A percentile compares a stretch with the other conserved stretches of the same genome.
These are phyloP conservation scores for Elgaria multicarinata DNA, from an alignment of 2,113 vertebrate genomes.

Conservation along the genomic window DNA sequence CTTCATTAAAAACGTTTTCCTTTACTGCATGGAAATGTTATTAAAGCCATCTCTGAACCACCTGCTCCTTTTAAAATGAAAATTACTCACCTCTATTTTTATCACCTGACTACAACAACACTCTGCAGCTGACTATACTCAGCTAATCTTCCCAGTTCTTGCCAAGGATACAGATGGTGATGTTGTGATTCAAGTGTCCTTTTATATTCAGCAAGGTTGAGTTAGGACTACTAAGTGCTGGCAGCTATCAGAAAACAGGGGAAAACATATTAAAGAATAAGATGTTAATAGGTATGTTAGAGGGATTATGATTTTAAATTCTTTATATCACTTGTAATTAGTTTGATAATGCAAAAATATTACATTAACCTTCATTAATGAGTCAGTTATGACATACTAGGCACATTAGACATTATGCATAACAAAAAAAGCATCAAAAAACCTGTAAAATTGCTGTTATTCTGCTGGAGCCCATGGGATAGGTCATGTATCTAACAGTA, in stretches of 20 bases:
- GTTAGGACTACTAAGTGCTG: background rate
- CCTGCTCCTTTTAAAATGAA: background rate
- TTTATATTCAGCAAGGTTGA: background rate
- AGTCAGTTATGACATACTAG: accelerated
- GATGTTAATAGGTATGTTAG: background rate
- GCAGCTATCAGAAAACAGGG: background rate
- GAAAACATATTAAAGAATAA: slow-evolving; percentile 9
- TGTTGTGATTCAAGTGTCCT: background rate
- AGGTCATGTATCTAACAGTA: too few relatives aligned
- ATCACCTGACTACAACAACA: accelerated
- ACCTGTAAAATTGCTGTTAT: background rate
- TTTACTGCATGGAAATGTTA: background rate
- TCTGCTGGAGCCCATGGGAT: too few relatives aligned
- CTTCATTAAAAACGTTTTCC: slow-evolving; percentile 6
- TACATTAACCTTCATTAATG: background rate
- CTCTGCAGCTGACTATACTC: background rate
- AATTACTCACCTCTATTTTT: background rate
- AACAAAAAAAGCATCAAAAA: background rate
- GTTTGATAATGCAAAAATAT: background rate
- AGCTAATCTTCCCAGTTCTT: background rate
- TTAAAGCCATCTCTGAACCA: slow-evolving; percentile 26
- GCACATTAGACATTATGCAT: background rate
- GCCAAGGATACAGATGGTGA: background rate
- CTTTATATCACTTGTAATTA: background rate
- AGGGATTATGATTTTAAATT: background rate